These are phyloP conservation scores for Dicaeum eximium DNA, from an alignment of 2,113 vertebrate species.

Conservation along the genomic window DNA sequence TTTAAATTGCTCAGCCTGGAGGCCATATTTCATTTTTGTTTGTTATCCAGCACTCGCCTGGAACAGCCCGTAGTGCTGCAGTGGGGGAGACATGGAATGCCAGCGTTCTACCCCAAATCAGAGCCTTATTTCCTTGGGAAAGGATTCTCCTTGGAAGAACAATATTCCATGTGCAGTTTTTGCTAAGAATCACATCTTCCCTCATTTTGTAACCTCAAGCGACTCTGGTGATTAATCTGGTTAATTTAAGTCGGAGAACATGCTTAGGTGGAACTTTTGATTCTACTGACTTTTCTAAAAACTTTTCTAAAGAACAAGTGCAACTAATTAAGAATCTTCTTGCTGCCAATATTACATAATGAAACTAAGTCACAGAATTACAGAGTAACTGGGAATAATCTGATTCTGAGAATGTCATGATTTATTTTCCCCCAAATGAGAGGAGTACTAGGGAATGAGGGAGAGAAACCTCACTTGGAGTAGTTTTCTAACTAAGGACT, in stretches of 20 bases:
- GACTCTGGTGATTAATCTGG: background rate
- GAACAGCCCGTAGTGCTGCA: background rate
- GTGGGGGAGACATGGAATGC: background rate
- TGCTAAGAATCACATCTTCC: background rate
- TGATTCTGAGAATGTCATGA: background rate
- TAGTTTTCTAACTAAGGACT: background rate
- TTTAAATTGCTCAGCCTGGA: background rate
- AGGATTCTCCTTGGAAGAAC: background rate
- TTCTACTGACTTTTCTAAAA: background rate
- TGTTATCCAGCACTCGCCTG: background rate
- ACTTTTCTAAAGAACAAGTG: background rate
- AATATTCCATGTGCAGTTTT: background rate
- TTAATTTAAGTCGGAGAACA: background rate
- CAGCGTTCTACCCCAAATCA: background rate
- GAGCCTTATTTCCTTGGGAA: background rate
- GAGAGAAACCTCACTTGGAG: background rate
- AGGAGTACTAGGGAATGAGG: background rate
- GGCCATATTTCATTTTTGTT: background rate
- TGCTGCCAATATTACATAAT: background rate
- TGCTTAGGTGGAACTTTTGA: background rate
- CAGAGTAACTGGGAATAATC: background rate
- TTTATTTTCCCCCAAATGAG: background rate
- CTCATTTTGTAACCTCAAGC: background rate
- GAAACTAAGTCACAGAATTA: background rate
- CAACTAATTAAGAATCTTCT: background rate